Base-by-base conservation (phyloP, 2,888 invertebrate species). In the Rhorus exstirpatorius region DNA sequence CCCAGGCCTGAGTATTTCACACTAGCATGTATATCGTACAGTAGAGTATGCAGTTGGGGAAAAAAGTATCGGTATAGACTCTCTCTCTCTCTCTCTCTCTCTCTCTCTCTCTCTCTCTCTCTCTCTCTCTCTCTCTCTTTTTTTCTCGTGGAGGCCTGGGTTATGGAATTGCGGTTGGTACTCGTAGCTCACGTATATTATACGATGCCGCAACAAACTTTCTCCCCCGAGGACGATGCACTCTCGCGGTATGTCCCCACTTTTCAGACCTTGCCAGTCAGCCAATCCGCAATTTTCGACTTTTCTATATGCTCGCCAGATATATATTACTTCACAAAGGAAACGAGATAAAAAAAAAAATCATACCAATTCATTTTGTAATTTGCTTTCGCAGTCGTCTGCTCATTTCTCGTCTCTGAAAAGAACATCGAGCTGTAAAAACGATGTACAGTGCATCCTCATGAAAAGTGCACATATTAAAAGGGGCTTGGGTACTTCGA, bases 171-270 rank as follows among this genome's bases (percentile, higher is more conserved):
- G 79, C 65, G 74, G 55, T 63, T 68, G 80, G 38, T 81, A 87
- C 85, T 70, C 61, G 58, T 68, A 38, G 74, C 79, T 82, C 79
- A 49, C 82, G 82, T 82, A 88, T 87, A 67, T 75, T 90, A 90
- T 87, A 86, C 86, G 86, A 86, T 85, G 86, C 87, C 87, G 89
- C 89, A 88, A 89, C 87, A 84, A 88, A 91, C 92, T 92, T 92
- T 92, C 92, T 91, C 92, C 90, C 87, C 87, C 83, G 92, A 91
- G 92, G 92, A 92, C 92, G 92, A 92, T 92, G 92, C 91, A 92
- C 92, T 89, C 92, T 88, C 86, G 86, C 84, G 87, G 86, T 85
- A 85, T 83, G 72, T 44, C 38, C 53, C 78, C 71, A 77, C 78
- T 68, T 38, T 38, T 58, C 85, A n/a, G 75, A 77, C 84, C 83